These are phyloP conservation scores for Psephotus haematonotus DNA, from an alignment of 2,113 vertebrate species.

Conservation along the genomic window DNA sequence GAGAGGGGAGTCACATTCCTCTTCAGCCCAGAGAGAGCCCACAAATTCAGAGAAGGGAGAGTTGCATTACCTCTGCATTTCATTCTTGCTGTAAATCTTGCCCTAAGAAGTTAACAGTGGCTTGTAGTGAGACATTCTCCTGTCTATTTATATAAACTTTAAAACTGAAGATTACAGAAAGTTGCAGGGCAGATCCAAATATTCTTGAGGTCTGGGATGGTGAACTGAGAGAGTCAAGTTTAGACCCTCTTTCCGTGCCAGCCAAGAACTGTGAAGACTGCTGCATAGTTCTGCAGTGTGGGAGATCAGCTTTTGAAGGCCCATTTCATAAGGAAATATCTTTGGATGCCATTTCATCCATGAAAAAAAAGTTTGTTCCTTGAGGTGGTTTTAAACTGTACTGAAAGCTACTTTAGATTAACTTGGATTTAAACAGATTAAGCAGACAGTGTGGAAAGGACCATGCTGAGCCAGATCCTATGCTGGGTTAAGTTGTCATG, in stretches of 20 bases:
- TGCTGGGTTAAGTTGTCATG: conserved; percentile 23
- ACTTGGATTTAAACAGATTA: conserved; percentile 28
- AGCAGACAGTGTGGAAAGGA: conserved; percentile 38
- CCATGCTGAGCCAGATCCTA: conserved; percentile 14
- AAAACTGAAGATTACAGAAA: not conserved
- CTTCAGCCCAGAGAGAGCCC: not conserved
- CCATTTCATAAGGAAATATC: not conserved
- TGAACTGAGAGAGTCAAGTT: not conserved
- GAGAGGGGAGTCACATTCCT: not conserved
- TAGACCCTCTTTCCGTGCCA: not conserved
- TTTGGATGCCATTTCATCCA: not conserved
- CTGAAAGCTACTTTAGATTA: conserved; percentile 32
- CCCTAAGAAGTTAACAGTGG: not conserved
- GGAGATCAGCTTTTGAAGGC: not conserved
- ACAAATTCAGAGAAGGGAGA: not conserved
- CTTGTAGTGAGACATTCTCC: not conserved
- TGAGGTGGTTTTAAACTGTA: not conserved
- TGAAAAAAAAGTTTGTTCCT: conserved; percentile 5
- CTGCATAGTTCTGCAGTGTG: not conserved
- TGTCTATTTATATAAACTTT: not conserved
- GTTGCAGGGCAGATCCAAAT: not conserved
- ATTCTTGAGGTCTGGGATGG: not conserved
- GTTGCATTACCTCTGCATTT: not conserved
- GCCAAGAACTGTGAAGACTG: not conserved
- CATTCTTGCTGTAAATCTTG: not conserved